Base-by-base conservation (phyloP, 2,113 vertebrate species). In the Silurus glanis region DNA sequence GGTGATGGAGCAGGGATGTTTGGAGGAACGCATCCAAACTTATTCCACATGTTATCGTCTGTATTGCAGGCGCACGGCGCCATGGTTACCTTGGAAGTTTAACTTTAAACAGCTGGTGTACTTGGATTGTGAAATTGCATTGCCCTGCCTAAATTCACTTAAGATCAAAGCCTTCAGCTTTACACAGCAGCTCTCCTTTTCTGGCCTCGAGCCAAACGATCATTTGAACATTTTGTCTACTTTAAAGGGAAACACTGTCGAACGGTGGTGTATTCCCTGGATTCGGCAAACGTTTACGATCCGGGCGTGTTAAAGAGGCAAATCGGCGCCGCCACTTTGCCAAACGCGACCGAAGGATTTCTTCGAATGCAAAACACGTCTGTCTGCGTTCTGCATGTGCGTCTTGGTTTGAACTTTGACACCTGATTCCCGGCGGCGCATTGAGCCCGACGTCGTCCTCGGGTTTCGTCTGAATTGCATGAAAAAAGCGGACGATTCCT, bases 51-150 rank as follows among this genome's bases (percentile, higher is more conserved):
- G 94, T 96, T 94, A 94, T 93, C 83, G 91, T 91, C 93, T 89
- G 91, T 92, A 91, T 92, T 94, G 91, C 93, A 94, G 93, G 93
- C 93, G 91, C 92, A 91, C 93, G 94, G 94, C 93, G 94, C 95
- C 94, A 95, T 95, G 94, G 94, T 95, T 95, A 95, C 95, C 95
- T 95, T 95, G 94, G 94, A 95, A 95, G 94, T 95, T 95, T 96
- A 96, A 96, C 95, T 94, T 96, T 94, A 95, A 96, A 95, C 95
- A 95, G 95, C 95, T 96, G 95, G 94, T 90, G 93, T 93, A 95
- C 93, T 95, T 94, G 94, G 94, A 93, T 95, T 95, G 94, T 95
- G 94, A 95, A 95, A 96, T 95, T 95, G 93, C 94, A 95, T 94
- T 94, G 93, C 94, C 87, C 91, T 90, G 89, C 89, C 87, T 88